These are phyloP conservation scores for Epinotia demarniana DNA, from an alignment of 2,888 invertebrate genomes.

Conservation along the genomic window DNA sequence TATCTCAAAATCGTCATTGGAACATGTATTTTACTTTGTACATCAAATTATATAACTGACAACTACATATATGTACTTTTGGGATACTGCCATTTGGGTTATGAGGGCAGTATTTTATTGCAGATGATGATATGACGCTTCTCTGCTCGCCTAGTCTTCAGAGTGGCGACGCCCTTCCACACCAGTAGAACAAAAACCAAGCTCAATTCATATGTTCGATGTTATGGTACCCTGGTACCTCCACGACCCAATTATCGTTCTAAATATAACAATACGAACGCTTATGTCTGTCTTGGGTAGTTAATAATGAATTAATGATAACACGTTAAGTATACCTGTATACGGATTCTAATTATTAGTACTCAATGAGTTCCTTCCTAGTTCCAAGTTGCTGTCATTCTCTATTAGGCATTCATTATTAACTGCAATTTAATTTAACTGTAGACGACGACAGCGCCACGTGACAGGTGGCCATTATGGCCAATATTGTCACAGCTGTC, in stretches of 20 bases:
- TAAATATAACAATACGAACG: background rate
- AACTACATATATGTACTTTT: background rate
- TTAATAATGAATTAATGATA: background rate
- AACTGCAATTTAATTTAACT: too few species aligned
- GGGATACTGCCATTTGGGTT: too few species aligned
- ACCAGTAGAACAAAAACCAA: constrained; percentile 29
- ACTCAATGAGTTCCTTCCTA: too few species aligned
- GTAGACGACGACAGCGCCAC: too few species aligned
- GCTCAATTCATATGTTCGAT: constrained; percentile 19
- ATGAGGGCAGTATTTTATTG: too few species aligned
- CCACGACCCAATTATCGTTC: background rate
- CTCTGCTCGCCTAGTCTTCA: background rate
- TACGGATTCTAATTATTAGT: too few species aligned
- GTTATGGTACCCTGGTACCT: constrained; percentile 25
- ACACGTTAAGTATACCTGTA: background rate
- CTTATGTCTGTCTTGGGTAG: background rate
- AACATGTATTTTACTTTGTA: too few species aligned
- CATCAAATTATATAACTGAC: background rate
- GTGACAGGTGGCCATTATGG: too few species aligned
- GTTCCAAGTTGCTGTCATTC: too few species aligned
- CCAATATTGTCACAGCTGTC: too few species aligned
- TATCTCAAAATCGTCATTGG: too few species aligned
- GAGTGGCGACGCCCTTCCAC: constrained; percentile 30
- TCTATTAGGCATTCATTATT: too few species aligned
- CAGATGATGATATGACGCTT: background rate